phyloP scores from a whole-genome alignment of 2,113 vertebrate species.

The Dromiciops gliroides region DNA sequence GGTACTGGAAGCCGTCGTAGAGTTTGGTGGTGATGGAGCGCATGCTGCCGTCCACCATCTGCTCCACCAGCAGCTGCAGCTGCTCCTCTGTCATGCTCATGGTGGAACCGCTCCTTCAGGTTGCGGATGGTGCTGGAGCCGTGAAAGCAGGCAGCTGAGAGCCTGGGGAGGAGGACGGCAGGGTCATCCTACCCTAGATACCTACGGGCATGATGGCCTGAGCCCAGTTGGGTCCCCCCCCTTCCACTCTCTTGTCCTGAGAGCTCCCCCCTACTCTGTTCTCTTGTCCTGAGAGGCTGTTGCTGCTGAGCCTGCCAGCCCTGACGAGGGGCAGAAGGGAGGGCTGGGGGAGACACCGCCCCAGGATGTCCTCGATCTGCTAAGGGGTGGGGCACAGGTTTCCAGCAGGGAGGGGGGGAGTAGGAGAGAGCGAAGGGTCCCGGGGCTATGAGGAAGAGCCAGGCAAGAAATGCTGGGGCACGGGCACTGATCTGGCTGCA shows the following conservation, averaged over 20 bases:
- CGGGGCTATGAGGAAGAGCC: constrained; percentile 16
- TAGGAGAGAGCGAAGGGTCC: not conserved
- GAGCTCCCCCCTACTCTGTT: constrained; percentile 25
- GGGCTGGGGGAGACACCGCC: not conserved
- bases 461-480: constrained; percentile 38
- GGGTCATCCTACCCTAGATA: not conserved
- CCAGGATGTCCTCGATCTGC: not conserved
- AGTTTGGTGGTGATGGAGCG: constrained; percentile 96
- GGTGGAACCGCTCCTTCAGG: constrained; percentile 97
- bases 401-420: not conserved
- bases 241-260: constrained; percentile 3
- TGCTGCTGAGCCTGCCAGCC: not conserved
- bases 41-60: constrained; percentile 96
- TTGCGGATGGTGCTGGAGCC: constrained; percentile 95
- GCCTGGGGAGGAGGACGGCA: constrained; percentile 79
- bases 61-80: constrained; percentile 93
- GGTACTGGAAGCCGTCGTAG: constrained; percentile 98
- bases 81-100: constrained; percentile 98
- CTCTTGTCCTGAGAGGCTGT: not conserved
- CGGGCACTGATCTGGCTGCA: constrained; percentile 73
- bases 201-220: not conserved
- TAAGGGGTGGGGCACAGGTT: not conserved
- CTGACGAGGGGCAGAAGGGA: not conserved
- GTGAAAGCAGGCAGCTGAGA: constrained; percentile 96
- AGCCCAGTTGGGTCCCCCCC: not conserved